These are phyloP conservation scores for Eufriesea mexicana DNA, from an alignment of 1,140 invertebrate genomes.

Conservation along the genomic window DNA sequence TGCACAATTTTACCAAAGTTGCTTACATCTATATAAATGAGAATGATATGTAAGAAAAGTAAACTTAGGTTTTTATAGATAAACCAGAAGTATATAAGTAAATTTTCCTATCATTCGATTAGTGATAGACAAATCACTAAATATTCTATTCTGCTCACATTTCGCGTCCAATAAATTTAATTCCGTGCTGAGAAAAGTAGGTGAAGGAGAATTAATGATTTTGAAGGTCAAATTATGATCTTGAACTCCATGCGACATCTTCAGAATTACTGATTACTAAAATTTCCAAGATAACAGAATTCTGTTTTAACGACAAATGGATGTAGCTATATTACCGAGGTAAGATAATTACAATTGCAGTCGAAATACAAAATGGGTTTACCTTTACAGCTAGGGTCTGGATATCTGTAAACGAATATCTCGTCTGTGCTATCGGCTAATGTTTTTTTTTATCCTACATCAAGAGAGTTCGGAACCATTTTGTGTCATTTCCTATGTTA, in stretches of 20 bases:
- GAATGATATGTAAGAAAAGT: no score
- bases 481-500: no score
- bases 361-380: no score
- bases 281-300: background rate
- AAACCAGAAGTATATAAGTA: no score
- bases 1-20: background rate
- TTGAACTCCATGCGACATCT: constrained; percentile 53
- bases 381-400: no score
- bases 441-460: no score
- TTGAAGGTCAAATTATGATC: constrained; percentile 10
- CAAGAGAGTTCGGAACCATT: no score
- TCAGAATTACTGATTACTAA: constrained; percentile 21
- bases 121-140: background rate
- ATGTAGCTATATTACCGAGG: background rate
- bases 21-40: background rate
- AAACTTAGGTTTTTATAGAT: no score
- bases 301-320: constrained; percentile 31
- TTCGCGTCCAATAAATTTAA: background rate
- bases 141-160: background rate
- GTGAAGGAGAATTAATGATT: background rate
- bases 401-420: no score
- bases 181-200: background rate
- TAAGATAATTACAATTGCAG: background rate
- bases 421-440: no score
- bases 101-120: background rate